Base-by-base conservation (phyloP, 2,888 invertebrate genomes). In the Polydrusus tereticollis region DNA sequence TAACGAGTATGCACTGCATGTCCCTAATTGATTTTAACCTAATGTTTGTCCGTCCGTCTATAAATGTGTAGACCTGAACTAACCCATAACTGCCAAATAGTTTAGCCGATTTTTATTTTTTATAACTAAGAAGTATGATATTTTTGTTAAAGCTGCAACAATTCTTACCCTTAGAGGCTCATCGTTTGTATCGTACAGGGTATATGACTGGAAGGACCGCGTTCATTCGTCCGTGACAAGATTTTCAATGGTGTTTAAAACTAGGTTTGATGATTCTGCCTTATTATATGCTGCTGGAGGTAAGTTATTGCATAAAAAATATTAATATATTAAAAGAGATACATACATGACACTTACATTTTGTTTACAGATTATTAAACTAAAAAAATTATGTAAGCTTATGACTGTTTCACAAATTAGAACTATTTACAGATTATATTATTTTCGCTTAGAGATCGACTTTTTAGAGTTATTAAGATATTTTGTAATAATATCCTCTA, bases 141-240 rank as follows among this genome's bases (percentile, higher is more conserved):
- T 78, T 80, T 70, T 58, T n/a, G n/a, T n/a, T n/a, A n/a, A n/a
- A 97, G 96, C 94, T 84, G 93, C 95, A 33, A 96, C 96, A 1
- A 90, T 94, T 73, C 88, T 97, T 75, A 97, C 96, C 0, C 87
- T 97, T 23, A 89, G 95, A 74, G 97, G 97, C 0, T 96, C 96
- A 47, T 96, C 97, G 67, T 97, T 95, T 87, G 93, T 97, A 21
- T 95, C 95, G 0, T 97, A 97, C 85, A 89, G 95, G 69, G 94
- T 97, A 57, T 97, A 97, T 85, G 94, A 96, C 81, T 96, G 95
- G 94, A 94, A 95, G 84, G 95, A 96, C 84, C 89, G 95, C 69
- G 94, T 96, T 12, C 96, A 96, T 83, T 95, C 95, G 0, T 92
- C 94, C 52, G 91, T 91, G 50, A 96, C 95, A 73, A 89, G 94